Evolutionary conservation across 1,140 invertebrate genomes (phyloP).

Genomic region (Zeugodacus cucurbitae): DNA sequence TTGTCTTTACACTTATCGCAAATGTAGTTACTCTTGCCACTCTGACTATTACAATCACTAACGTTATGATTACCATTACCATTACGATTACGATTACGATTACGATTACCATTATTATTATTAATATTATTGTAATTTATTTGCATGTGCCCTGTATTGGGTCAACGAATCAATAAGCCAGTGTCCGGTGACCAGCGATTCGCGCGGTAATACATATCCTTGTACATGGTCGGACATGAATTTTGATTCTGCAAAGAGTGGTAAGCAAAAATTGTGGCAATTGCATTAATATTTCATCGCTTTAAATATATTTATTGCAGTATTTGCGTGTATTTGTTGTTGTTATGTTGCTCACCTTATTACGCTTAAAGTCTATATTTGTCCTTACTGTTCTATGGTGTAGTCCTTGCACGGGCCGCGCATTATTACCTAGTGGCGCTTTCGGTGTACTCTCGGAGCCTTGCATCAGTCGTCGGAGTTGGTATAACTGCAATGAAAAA

Average conservation of each 20-base stretch:
- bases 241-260: slow-evolving; percentile 70
- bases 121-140: slow-evolving; percentile 42
- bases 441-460: slow-evolving; percentile 85
- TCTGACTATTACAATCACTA: not conserved
- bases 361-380: slow-evolving; percentile 93
- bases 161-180: slow-evolving; percentile 64
- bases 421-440: slow-evolving; percentile 93
- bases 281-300: not conserved
- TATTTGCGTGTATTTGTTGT: not conserved
- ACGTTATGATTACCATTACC: not conserved
- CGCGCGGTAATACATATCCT: slow-evolving; percentile 75
- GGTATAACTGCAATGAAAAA: slow-evolving; percentile 76
- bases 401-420: slow-evolving; percentile 87
- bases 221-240: slow-evolving; percentile 77
- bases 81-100: not conserved
- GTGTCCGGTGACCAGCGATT: slow-evolving; percentile 65
- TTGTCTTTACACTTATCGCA: not conserved
- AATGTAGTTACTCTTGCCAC: not conserved
- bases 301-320: not conserved
- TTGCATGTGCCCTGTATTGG: slow-evolving; percentile 37
- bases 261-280: slow-evolving; percentile 36
- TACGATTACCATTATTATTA: slow-evolving; percentile 41
- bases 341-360: slow-evolving; percentile 67
- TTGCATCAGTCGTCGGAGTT: slow-evolving; percentile 86
- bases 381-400: slow-evolving; percentile 93